A percentile compares a stretch with the other conserved stretches of the same genome.
phyloP scores from a whole-genome alignment of 2,113 vertebrate genomes.

The Etheostoma cragini region DNA sequence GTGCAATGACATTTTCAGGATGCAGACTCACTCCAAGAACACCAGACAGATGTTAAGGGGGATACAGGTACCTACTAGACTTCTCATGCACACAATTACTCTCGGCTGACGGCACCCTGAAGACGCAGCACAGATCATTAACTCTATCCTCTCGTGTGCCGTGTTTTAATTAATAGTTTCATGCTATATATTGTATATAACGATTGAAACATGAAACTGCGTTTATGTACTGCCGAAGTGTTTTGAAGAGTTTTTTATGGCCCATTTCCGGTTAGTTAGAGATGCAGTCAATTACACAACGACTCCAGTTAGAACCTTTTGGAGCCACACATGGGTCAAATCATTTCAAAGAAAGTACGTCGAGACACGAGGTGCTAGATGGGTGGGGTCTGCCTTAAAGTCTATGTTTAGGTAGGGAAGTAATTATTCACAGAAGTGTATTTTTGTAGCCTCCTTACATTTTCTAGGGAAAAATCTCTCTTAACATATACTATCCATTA shows the following conservation, averaged over 20 bases:
- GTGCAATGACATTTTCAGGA: slow-evolving; percentile 64
- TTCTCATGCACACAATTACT: slow-evolving; percentile 62
- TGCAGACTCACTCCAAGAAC: slow-evolving; percentile 42
- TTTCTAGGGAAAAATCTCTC: background rate
- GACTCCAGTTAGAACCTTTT: slow-evolving; percentile 37
- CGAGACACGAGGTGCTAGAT: background rate
- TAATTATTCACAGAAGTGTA: background rate
- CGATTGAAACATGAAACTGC: slow-evolving; percentile 30
- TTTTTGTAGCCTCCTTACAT: background rate
- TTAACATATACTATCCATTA: slow-evolving; percentile 4
- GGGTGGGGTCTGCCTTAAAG: slow-evolving; percentile 10
- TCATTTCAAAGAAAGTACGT: slow-evolving; percentile 28
- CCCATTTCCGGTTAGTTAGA: slow-evolving; percentile 56
- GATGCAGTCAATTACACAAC: slow-evolving; percentile 25
- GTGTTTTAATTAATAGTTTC: slow-evolving; percentile 67
- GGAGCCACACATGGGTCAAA: slow-evolving; percentile 21
- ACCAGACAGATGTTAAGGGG: slow-evolving; percentile 69
- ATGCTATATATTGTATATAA: slow-evolving; percentile 44
- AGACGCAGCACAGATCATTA: slow-evolving; percentile 71
- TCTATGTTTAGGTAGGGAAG: slow-evolving; percentile 1
- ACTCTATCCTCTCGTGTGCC: slow-evolving; percentile 53
- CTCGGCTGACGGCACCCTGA: slow-evolving; percentile 65
- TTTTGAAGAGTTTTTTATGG: slow-evolving; percentile 47
- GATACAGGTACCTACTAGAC: slow-evolving; percentile 63
- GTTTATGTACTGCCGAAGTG: slow-evolving; percentile 39